These are phyloP conservation scores for Cossypha heuglini DNA, from an alignment of 2,797 vertebrate genomes.

Conservation along the genomic window DNA sequence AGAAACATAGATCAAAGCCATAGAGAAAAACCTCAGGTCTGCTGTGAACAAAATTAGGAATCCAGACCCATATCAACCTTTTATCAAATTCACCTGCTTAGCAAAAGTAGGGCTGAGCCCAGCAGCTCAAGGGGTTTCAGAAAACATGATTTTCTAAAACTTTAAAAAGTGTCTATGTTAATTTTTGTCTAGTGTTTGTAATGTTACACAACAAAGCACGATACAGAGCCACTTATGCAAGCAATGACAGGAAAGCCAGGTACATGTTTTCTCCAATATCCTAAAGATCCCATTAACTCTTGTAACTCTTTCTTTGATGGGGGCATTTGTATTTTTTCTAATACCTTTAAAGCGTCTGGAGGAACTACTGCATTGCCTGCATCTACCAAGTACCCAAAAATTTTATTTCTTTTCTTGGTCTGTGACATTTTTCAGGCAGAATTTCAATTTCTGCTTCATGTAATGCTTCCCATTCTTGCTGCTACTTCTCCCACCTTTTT, in stretches of 20 bases:
- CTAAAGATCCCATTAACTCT: not conserved
- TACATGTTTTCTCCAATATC: not conserved
- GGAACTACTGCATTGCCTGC: not conserved
- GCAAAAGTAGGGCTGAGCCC: not conserved
- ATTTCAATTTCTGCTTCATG: not conserved
- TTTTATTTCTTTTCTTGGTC: not conserved
- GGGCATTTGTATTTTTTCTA: not conserved
- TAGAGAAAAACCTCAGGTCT: not conserved
- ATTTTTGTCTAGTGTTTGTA: conserved; percentile 59
- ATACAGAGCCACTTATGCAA: not conserved
- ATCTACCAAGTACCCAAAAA: not conserved
- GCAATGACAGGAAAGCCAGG: not conserved
- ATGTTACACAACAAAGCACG: conserved; percentile 41
- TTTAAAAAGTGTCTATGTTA: conserved; percentile 13
- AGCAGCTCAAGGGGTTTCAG: not conserved
- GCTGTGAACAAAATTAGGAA: not conserved
- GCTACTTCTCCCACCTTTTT: not conserved
- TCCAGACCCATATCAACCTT: not conserved
- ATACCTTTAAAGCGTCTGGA: not conserved
- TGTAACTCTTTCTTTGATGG: not conserved
- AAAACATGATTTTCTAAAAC: not conserved
- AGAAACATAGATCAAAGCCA: not conserved
- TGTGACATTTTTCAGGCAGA: not conserved
- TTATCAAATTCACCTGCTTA: not conserved
- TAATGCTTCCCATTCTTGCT: not conserved